Evolutionary conservation across 2,888 invertebrate species (phyloP).

Genomic region (Sycophila texana): DNA sequence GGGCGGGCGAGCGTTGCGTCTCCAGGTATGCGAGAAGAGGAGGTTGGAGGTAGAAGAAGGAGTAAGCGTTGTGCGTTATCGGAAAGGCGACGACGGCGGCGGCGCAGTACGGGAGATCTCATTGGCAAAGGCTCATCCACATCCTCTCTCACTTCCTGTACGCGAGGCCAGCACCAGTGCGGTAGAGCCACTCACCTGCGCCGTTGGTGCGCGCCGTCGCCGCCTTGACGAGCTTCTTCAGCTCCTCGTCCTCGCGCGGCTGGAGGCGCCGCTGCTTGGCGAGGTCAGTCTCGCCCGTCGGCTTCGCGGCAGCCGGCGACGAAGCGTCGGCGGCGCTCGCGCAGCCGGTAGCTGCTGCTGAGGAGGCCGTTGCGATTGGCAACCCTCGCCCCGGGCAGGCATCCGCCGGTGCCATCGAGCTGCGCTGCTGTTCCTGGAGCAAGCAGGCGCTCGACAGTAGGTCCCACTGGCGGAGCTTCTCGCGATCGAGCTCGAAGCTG

Average conservation of each 20-base stretch:
- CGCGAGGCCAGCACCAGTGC: constrained; percentile 67
- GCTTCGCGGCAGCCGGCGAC: constrained; percentile 31
- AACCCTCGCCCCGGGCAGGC: constrained; percentile 56
- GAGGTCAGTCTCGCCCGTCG: constrained; percentile 47
- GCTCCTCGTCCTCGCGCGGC: constrained; percentile 35
- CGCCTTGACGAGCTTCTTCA: constrained; percentile 51
- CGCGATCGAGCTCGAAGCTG: constrained; percentile 83
- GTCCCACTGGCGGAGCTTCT: constrained; percentile 92
- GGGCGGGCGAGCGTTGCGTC: not conserved
- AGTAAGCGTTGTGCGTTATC: constrained; percentile 35
- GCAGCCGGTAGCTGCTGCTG: constrained; percentile 53
- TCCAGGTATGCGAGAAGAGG: constrained; percentile 9
- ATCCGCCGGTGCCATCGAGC: constrained; percentile 78
- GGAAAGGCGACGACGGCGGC: constrained; percentile 46
- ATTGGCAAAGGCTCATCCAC: constrained; percentile 27
- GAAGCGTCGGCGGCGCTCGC: constrained; percentile 48
- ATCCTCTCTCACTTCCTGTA: constrained; percentile 65
- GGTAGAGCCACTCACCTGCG: constrained; percentile 73
- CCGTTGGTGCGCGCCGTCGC: constrained; percentile 60
- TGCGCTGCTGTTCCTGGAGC: constrained; percentile 73
- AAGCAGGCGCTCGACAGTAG: constrained; percentile 86
- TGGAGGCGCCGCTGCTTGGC: constrained; percentile 45
- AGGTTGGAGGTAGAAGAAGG: constrained; percentile 51
- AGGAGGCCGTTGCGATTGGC: constrained; percentile 50
- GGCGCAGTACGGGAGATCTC: not conserved